Percentiles rank a stretch among this genome's conserved stretches.
Conservation (phyloP, 2,113 vertebrate genomes). For the Todiramphus chloris region DNA sequence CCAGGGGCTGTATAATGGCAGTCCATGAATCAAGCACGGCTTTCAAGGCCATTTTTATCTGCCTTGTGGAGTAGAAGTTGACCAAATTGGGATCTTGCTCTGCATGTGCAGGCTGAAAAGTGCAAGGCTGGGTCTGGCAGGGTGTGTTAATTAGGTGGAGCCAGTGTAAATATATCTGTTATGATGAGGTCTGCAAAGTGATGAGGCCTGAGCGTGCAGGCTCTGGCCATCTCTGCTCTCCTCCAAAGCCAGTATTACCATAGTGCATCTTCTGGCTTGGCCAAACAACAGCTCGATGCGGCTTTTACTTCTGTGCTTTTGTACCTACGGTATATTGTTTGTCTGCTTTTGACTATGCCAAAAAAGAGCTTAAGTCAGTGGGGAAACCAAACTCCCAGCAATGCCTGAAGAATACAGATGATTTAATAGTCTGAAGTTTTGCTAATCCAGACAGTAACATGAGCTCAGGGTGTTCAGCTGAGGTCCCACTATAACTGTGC, state of each 20-base stretch:
- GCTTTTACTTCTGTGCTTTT: background rate
- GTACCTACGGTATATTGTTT: background rate
- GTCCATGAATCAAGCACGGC: background rate
- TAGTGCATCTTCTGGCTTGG: background rate
- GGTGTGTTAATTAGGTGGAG: constrained; percentile 12
- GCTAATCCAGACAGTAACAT: constrained; percentile 58
- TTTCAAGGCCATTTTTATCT: constrained; percentile 28
- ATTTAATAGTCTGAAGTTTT: constrained; percentile 30
- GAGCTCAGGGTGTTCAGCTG: constrained; percentile 29
- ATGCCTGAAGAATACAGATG: background rate
- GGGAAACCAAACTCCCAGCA: constrained; percentile 33
- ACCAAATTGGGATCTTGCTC: background rate
- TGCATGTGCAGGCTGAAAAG: background rate
- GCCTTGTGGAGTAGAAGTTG: background rate
- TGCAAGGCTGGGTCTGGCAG: background rate
- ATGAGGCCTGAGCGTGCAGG: background rate
- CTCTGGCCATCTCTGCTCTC: background rate
- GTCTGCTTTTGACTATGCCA: background rate
- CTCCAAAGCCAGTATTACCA: background rate
- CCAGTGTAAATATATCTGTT: constrained; percentile 3
- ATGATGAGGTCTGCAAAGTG: constrained; percentile 5
- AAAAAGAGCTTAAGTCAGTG: constrained; percentile 3
- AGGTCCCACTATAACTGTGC: constrained; percentile 9
- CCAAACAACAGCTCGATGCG: background rate
- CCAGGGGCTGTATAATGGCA: background rate